Evolutionary conservation across 1,140 invertebrate species (phyloP), one percentile per base, ranked within the genome.

Genomic region (Pseudomyrmex concolor): DNA sequence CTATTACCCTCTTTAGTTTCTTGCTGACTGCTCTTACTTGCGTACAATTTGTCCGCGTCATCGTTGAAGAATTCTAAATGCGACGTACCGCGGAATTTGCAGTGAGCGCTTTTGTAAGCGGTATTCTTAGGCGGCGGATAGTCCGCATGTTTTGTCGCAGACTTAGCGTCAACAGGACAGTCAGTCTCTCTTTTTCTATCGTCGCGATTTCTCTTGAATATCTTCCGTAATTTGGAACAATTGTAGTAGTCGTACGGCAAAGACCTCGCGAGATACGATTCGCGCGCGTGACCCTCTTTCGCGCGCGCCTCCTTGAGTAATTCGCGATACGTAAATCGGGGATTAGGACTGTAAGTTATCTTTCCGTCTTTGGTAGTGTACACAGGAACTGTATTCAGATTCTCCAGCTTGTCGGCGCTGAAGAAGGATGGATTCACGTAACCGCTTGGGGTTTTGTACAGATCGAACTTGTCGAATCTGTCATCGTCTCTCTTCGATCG

Each of bases 331-430:
- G 92, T 93, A 48, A 91, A 94, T 73, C 89, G 92, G 9, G 92
- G 89, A 86, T 94, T 94, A 17, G 93, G 93, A 80, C 94, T 94
- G 72, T 94, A 94, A 8, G 90, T 94, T 73, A 94, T 94, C 84
- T 94, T 94, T 22, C 94, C 94, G 67, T 94, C 94, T 86, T 93
- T 94, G 25, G 93, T 94, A 68, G 92, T 94, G 50, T 94, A 94
- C 54, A 94, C 90, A 68, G 94, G 93, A 86, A 94, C 93, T 63
- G 89, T 90, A 60, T 94, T 92, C 19, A 93, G 84, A 85, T 93
- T 91, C 48, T 93, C 90, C 43, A 86, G 7, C 7, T 92, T 86
- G 17, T 94, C 90, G 48, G 91, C 60, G 50, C 62, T 89, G 43
- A 77, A 85, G 60, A 94, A 94, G 2, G 90, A 86, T 1, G 92